phyloP scores from a whole-genome alignment of 2,888 invertebrate species.

The Tachina grossa region DNA sequence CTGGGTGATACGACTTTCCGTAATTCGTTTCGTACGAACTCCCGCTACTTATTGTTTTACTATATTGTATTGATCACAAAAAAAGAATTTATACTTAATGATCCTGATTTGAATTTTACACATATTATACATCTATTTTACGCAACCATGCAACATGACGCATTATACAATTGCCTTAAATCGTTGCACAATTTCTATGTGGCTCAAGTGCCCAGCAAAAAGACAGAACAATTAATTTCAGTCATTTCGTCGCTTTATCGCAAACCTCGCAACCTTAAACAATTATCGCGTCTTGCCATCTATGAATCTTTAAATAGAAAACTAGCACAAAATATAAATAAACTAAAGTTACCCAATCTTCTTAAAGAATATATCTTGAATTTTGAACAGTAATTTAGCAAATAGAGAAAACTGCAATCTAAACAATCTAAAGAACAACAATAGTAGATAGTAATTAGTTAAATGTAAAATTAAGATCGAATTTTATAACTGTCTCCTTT shows the following conservation, averaged over 20 bases:
- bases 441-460: constrained; percentile 12
- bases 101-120: constrained; percentile 86
- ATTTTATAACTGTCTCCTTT: not conserved
- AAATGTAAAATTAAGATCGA: constrained; percentile 6
- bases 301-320: constrained; percentile 87
- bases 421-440: constrained; percentile 4
- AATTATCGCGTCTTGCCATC: constrained; percentile 88
- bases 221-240: constrained; percentile 86
- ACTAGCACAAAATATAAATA: constrained; percentile 86
- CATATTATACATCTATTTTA: constrained; percentile 87
- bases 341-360: constrained; percentile 87
- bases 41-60: constrained; percentile 86
- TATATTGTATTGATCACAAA: constrained; percentile 88
- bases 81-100: constrained; percentile 86
- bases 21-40: constrained; percentile 83
- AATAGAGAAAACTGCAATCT: not conserved
- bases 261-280: constrained; percentile 88
- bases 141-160: constrained; percentile 87
- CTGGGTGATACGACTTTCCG: constrained; percentile 80
- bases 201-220: constrained; percentile 86
- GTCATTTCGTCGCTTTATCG: constrained; percentile 86
- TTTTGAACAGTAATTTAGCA: constrained; percentile 84
- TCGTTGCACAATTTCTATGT: constrained; percentile 86
- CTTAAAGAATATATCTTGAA: constrained; percentile 88
- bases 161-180: constrained; percentile 87